Evolutionary conservation across 2,888 invertebrate genomes (phyloP).

Genomic region (Dasysyrphus tricinctus): DNA sequence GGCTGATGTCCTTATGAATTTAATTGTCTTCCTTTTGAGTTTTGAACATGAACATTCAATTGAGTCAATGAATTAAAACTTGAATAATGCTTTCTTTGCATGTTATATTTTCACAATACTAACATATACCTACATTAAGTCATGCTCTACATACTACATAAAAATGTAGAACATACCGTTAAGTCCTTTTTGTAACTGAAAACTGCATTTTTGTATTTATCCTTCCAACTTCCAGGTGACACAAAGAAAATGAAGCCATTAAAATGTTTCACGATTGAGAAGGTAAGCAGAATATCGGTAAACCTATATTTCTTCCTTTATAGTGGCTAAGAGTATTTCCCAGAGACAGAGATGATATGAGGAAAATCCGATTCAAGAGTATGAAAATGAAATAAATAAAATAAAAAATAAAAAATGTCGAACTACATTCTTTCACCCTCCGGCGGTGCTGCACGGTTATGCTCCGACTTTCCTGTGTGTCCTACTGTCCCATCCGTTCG

Average conservation of each 20-base stretch:
- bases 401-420: neutral
- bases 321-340: constrained; percentile 16
- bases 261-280: constrained; percentile 61
- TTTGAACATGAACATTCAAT: too few species aligned
- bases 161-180: neutral
- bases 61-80: too few species aligned
- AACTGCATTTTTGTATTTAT: constrained; percentile 45
- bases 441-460: neutral
- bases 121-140: neutral
- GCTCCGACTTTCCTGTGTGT: neutral
- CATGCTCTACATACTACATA: neutral
- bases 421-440: constrained; percentile 23
- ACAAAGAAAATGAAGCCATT: constrained; percentile 62
- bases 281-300: constrained; percentile 51
- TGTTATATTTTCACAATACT: too few species aligned
- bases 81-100: too few species aligned
- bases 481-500: neutral
- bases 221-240: constrained; percentile 62
- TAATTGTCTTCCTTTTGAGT: too few species aligned
- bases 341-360: constrained; percentile 18
- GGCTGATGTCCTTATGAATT: too few species aligned
- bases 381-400: constrained; percentile 11
- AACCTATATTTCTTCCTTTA: constrained; percentile 11
- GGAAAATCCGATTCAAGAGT: constrained; percentile 11
- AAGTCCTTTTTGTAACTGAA: constrained; percentile 33